Conservation (phyloP, 2,113 vertebrate genomes). For the Ovibos moschatus region DNA sequence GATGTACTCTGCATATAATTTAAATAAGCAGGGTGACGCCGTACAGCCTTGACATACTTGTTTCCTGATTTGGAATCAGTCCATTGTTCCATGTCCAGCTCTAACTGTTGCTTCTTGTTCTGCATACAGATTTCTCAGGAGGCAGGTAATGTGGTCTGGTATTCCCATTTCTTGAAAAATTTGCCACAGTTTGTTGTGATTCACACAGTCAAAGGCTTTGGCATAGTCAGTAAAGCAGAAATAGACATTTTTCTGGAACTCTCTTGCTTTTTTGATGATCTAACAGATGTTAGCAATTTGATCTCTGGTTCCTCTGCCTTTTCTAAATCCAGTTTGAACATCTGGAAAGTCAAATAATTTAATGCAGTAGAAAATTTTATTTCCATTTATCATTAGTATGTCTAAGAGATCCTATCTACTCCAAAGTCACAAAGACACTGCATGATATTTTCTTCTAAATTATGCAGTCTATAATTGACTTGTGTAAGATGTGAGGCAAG, state of each 20-base stretch:
- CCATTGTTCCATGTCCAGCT: neutral
- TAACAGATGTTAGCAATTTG: rapidly evolving
- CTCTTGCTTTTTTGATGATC: neutral
- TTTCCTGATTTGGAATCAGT: neutral
- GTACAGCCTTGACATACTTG: neutral
- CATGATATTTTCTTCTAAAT: neutral
- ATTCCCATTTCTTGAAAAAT: neutral
- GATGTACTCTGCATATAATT: neutral
- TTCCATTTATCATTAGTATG: neutral
- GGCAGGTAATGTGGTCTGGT: neutral
- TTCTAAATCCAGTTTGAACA: neutral
- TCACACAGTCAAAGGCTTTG: neutral
- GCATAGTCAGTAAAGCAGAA: neutral
- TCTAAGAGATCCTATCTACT: neutral
- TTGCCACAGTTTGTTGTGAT: neutral
- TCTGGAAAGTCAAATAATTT: neutral
- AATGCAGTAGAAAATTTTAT: neutral
- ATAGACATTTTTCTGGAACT: neutral
- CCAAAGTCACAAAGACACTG: neutral
- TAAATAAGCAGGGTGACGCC: neutral
- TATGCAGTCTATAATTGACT: neutral
- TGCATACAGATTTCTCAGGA: neutral
- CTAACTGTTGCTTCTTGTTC: neutral
- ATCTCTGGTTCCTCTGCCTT: neutral
- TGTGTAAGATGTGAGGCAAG: neutral